A percentile compares a stretch with the other conserved stretches of the same genome.
Conservation (phyloP, 2,888 invertebrate species). For the Margaritifera margaritifera region DNA sequence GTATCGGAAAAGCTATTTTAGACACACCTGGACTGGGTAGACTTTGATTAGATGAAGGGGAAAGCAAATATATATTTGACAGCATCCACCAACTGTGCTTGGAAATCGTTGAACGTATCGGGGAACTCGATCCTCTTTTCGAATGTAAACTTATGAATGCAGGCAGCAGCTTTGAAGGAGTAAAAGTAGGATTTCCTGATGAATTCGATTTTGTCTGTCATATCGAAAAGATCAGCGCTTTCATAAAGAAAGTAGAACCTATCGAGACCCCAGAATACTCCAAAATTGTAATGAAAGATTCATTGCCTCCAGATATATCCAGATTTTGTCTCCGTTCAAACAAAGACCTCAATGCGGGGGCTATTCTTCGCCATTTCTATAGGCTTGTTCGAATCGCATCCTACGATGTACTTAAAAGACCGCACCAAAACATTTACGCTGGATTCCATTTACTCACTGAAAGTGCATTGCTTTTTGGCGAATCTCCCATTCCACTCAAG, state of each 20-base stretch:
- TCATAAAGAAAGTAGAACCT: constrained; percentile 1
- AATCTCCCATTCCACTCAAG: not conserved
- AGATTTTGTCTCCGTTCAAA: constrained; percentile 10
- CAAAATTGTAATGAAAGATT: too few relatives aligned
- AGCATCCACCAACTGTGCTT: not conserved
- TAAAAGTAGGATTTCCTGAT: constrained; percentile 21
- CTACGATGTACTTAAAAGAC: constrained; percentile 10
- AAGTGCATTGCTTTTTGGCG: constrained; percentile 4
- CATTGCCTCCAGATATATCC: not conserved
- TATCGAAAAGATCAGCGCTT: constrained; percentile 4
- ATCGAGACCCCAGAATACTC: too few relatives aligned
- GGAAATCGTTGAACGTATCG: constrained; percentile 11
- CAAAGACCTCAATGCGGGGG: not conserved
- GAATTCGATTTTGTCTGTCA: constrained; percentile 29
- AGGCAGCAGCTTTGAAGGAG: constrained; percentile 17
- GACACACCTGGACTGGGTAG: constrained; percentile 4
- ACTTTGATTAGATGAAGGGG: constrained; percentile 6
- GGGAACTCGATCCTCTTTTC: constrained; percentile 18
- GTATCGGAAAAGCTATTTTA: constrained; percentile 6
- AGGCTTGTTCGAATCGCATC: constrained; percentile 7
- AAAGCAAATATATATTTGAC: constrained; percentile 5
- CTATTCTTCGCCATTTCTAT: constrained; percentile 8
- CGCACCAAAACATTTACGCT: not conserved
- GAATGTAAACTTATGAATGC: constrained; percentile 12
- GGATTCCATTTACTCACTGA: constrained; percentile 9